Conservation (phyloP, 2,113 vertebrate species). For the Salvelinus fontinalis region DNA sequence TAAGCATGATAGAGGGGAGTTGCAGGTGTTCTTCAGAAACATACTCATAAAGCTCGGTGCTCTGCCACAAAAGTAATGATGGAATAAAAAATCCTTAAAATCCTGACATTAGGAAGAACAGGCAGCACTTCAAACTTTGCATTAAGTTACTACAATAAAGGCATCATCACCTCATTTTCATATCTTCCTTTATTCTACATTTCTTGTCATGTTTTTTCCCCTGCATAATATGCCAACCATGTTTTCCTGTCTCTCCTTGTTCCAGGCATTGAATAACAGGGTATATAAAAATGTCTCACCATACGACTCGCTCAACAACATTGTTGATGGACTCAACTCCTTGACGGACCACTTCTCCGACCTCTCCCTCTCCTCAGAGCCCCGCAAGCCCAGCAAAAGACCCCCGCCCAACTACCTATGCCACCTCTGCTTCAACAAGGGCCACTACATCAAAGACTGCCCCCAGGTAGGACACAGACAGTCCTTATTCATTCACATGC, state of each 20-base stretch:
- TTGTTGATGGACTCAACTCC: constrained; percentile 96
- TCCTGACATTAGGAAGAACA: no score
- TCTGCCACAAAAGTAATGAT: no score
- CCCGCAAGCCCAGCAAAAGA: constrained; percentile 95
- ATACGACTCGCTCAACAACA: constrained; percentile 97
- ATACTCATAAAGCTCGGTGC: background rate
- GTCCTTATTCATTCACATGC: no score
- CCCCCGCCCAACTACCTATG: constrained; percentile 98
- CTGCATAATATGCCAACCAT: background rate
- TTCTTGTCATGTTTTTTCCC: background rate
- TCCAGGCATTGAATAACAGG: constrained; percentile 89
- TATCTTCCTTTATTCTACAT: no score
- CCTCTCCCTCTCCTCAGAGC: constrained; percentile 92
- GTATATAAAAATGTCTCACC: constrained; percentile 93
- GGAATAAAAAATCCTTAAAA: no score
- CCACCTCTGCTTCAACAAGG: constrained; percentile 99
- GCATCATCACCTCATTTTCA: background rate
- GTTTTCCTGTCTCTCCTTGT: constrained; percentile 26
- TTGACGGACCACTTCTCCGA: constrained; percentile 98
- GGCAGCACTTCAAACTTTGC: no score
- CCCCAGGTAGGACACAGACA: constrained; percentile 85
- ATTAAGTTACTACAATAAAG: no score
- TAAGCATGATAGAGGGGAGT: background rate
- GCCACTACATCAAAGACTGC: constrained; percentile 99
- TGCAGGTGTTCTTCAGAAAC: background rate